These are phyloP conservation scores for Zosterops borbonicus DNA, from an alignment of 2,113 vertebrate genomes.

Conservation along the genomic window DNA sequence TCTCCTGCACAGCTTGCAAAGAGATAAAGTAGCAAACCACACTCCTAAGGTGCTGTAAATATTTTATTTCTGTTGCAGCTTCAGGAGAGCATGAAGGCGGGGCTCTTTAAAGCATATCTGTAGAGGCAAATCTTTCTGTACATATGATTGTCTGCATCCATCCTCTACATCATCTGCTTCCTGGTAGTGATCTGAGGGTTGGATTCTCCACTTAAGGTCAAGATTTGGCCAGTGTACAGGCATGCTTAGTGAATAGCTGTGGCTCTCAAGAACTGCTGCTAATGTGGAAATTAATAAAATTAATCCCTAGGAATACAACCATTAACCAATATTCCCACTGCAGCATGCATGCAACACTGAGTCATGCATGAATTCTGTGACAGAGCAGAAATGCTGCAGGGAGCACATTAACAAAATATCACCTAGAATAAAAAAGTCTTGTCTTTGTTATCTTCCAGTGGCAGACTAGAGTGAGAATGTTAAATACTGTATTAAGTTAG, in stretches of 20 bases:
- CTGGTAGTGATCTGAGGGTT: background rate
- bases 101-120: background rate
- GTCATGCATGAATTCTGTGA: background rate
- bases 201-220: background rate
- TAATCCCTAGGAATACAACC: background rate
- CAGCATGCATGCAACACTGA: background rate
- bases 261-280: background rate
- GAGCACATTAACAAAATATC: fast-evolving
- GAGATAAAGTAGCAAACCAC: background rate
- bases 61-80: background rate
- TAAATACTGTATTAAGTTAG: background rate
- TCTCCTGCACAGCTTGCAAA: background rate
- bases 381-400: background rate
- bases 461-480: conserved; percentile 9
- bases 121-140: background rate
- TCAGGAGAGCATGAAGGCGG: background rate
- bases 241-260: background rate
- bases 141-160: background rate
- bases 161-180: background rate
- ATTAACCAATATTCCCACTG: background rate
- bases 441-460: background rate
- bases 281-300: background rate
- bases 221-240: background rate
- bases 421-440: background rate
- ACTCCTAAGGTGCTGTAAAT: background rate